Evolutionary conservation across 2,113 vertebrate genomes (phyloP).

Genomic region (Rynchops niger): DNA sequence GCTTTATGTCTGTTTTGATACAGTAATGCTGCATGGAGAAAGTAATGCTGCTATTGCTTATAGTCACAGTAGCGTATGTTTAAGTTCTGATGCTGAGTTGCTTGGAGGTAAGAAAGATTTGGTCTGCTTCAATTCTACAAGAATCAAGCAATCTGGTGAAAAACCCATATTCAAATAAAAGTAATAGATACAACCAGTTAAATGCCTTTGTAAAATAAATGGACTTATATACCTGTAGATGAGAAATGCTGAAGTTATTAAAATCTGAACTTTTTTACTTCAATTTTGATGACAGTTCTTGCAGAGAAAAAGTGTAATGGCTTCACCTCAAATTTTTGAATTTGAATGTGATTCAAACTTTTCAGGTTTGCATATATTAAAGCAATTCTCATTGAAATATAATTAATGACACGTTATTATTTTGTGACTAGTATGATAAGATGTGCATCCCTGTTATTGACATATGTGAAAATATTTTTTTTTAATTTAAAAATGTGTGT

Average conservation of each 20-base stretch:
- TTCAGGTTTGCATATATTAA: neutral
- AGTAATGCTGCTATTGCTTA: neutral
- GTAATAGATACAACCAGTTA: neutral
- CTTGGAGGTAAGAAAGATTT: neutral
- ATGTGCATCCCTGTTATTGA: neutral
- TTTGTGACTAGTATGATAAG: neutral
- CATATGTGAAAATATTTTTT: neutral
- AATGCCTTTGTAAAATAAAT: neutral
- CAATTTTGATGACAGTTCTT: neutral
- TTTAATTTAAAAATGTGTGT: neutral
- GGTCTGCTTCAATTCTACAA: neutral
- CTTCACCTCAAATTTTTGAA: neutral
- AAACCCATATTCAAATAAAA: neutral
- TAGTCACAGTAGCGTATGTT: neutral
- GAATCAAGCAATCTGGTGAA: neutral
- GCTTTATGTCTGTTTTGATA: neutral
- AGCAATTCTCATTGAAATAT: neutral
- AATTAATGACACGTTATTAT: neutral
- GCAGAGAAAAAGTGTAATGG: neutral
- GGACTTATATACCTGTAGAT: neutral
- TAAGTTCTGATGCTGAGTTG: neutral
- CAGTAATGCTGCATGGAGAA: neutral
- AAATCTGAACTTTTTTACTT: neutral
- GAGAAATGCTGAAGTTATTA: neutral
- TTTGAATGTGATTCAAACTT: neutral